Conservation (phyloP, 2,113 vertebrate genomes). For the Chaetodon trifascialis region DNA sequence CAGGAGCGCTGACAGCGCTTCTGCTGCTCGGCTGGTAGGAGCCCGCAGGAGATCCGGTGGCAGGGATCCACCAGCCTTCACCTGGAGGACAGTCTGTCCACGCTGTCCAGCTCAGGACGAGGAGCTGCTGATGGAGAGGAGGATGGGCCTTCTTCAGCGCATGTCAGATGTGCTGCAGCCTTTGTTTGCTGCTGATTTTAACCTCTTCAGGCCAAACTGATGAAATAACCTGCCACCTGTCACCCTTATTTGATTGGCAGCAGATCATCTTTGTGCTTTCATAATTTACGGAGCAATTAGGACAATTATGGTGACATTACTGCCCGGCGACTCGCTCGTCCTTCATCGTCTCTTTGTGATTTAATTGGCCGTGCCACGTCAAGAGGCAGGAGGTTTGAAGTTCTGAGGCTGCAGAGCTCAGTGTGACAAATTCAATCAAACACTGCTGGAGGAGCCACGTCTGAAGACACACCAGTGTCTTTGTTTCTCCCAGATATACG, state of each 20-base stretch:
- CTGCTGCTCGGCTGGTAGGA: background rate
- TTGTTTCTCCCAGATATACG: background rate
- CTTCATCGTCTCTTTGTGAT: conserved; percentile 47
- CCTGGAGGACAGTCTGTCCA: background rate
- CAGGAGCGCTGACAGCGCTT: no score
- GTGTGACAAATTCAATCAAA: conserved; percentile 21
- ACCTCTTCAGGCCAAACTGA: background rate
- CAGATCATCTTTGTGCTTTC: background rate
- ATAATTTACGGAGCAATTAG: conserved; percentile 26
- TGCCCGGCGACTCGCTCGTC: conserved; percentile 35
- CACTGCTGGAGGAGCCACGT: background rate
- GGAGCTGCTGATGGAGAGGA: background rate
- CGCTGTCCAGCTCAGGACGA: background rate
- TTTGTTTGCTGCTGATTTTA: background rate
- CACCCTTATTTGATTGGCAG: background rate
- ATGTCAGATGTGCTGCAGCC: no score
- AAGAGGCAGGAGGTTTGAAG: conserved; percentile 26
- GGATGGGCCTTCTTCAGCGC: background rate
- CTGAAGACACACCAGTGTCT: background rate
- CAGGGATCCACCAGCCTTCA: background rate
- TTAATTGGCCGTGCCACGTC: conserved; percentile 42
- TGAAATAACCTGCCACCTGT: background rate
- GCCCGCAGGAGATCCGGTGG: background rate
- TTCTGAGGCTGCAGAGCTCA: background rate
- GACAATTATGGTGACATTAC: conserved; percentile 43